Evolutionary conservation across 1,140 invertebrate species (phyloP).

Genomic region (Pogonomyrmex barbatus): DNA sequence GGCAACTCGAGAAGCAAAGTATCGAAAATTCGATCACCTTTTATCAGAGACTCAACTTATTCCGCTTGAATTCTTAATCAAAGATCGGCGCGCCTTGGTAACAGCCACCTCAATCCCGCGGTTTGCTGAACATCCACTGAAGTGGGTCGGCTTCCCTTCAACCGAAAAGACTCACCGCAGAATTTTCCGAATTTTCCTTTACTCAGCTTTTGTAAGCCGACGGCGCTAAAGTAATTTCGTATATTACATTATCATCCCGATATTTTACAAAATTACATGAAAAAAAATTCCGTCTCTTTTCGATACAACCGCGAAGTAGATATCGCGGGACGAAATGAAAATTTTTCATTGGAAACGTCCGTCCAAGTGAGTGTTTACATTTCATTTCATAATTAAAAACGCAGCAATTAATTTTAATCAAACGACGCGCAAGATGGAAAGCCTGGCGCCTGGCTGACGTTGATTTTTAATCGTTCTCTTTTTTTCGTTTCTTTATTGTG

Average conservation of each 20-base stretch:
- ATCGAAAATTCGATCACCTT: conserved; percentile 61
- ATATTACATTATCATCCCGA: conserved; percentile 26
- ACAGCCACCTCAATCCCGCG: conserved; percentile 72
- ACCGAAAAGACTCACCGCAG: conserved; percentile 51
- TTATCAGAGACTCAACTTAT: conserved; percentile 75
- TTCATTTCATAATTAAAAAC: conserved; percentile 43
- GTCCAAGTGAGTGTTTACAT: conserved; percentile 13
- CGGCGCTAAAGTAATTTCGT: conserved; percentile 34
- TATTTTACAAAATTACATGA: conserved; percentile 46
- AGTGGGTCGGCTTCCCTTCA: conserved; percentile 56
- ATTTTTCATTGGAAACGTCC: background rate
- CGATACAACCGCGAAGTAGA: conserved; percentile 3
- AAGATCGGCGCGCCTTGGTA: conserved; percentile 62
- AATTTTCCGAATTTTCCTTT: conserved; percentile 61
- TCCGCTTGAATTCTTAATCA: conserved; percentile 77
- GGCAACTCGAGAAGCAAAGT: background rate
- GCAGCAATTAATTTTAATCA: conserved; percentile 65
- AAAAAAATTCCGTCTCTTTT: conserved; percentile 28
- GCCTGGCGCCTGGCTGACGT: background rate
- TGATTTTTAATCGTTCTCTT: conserved; percentile 35
- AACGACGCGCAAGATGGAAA: conserved; percentile 56
- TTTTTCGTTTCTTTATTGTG: conserved; percentile 34
- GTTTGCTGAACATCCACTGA: conserved; percentile 65
- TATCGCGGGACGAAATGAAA: background rate
- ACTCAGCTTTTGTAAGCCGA: conserved; percentile 2